These are phyloP conservation scores for Dissostichus mawsoni DNA, from an alignment of 2,113 vertebrate genomes.

Conservation along the genomic window DNA sequence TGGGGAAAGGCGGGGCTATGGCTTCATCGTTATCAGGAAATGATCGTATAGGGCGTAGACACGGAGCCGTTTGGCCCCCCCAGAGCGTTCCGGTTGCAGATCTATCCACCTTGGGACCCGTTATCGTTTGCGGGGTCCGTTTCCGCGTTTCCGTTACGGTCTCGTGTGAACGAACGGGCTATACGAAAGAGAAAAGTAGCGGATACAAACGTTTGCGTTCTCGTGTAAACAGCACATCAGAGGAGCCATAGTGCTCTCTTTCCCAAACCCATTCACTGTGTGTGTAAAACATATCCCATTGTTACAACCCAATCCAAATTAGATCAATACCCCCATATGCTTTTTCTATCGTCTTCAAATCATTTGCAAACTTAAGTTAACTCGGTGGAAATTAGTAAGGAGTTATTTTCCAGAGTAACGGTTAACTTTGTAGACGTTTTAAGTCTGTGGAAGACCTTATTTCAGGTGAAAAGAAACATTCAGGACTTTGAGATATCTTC, in stretches of 20 bases:
- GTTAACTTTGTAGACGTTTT: not conserved
- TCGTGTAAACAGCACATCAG: not conserved
- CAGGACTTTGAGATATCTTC: not conserved
- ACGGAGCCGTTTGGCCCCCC: too few species aligned
- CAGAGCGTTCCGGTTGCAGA: too few species aligned
- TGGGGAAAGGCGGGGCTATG: too few species aligned
- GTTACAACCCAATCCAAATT: slow-evolving; percentile 4
- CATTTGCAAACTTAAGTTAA: not conserved
- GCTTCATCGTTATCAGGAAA: too few species aligned
- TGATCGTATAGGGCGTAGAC: too few species aligned
- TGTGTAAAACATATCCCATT: slow-evolving; percentile 27
- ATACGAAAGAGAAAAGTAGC: too few species aligned
- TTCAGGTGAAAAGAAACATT: not conserved
- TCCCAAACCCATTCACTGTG: not conserved
- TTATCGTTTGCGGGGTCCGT: too few species aligned
- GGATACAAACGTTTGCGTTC: too few species aligned
- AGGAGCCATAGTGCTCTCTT: slow-evolving; percentile 10
- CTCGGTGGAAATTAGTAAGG: not conserved
- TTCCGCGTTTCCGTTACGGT: too few species aligned
- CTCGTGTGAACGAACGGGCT: too few species aligned
- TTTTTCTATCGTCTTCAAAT: slow-evolving; percentile 30
- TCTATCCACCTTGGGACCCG: too few species aligned
- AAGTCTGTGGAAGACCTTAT: not conserved
- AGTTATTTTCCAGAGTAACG: not conserved
- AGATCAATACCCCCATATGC: slow-evolving; percentile 25